Base-by-base conservation (phyloP, 2,113 vertebrate species). In the Pseudorasbora parva region DNA sequence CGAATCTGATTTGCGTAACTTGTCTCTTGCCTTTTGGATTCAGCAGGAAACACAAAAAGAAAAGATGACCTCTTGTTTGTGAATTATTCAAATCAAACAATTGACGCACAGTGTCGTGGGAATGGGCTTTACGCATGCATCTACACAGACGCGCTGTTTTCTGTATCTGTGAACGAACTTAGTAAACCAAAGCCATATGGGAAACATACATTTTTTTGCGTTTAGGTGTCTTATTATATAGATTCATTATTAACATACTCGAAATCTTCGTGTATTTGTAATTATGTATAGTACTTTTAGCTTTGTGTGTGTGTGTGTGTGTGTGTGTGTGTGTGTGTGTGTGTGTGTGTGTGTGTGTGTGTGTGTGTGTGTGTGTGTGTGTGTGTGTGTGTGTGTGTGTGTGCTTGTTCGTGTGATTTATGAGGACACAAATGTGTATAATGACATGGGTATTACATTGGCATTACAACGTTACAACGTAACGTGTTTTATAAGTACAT, bases 41-140 rank as follows among this genome's bases (percentile, higher is more conserved):
- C 60, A 73, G 82, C 87, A 77, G 86, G 82, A 87, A 87, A 90
- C 84, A 88, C 80, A 71, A 81, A 89, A 86, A 87, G 87, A 76
- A 87, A 37, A 84, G 90, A 27, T 84, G 88, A 88, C 85, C 88
- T 90, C 76, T 14, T 25, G 59, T 82, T 59, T 86, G 89, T 93
- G 91, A 92, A 93, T 93, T 92, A 93, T 93, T 93, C 89, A 92
- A 91, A 89, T 91, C 86, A 91, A 92, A 91, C 89, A 93, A 91
- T 92, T 91, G 91, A 90, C 86, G 60, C 51, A 25, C 37, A 49
- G 77, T 1, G 86, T 88, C 87, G 69, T 79, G 91, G 88, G 89
- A 90, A 33, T 75, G 25, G 11, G 30, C 47, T 71, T 79, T 62
- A 45, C 56, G 8, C 41, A 19, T 27, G 11, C 17, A 2, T 49